Evolutionary conservation across 2,113 vertebrate species (phyloP).

Genomic region (Mugil cephalus): DNA sequence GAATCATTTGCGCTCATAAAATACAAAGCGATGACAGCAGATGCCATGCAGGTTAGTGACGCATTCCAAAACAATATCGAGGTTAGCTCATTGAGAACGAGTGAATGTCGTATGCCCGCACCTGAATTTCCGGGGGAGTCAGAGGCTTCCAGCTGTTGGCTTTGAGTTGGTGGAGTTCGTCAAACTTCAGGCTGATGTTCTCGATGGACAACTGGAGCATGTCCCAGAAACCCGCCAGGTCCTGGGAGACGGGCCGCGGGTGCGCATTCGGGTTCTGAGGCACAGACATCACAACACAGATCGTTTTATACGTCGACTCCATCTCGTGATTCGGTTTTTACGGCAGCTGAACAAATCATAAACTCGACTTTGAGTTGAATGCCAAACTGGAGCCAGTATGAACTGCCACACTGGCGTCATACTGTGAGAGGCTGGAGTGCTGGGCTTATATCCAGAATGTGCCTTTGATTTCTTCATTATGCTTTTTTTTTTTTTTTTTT

Average conservation of each 20-base stretch:
- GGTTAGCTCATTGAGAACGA: constrained; percentile 1
- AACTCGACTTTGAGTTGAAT: background rate
- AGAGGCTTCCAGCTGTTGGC: constrained; percentile 99
- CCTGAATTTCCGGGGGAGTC: constrained; percentile 96
- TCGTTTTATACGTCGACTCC: background rate
- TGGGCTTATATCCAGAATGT: background rate
- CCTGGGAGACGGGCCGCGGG: constrained; percentile 95
- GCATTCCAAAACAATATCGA: constrained; percentile 49
- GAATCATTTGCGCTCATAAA: constrained; percentile 16
- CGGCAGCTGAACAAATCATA: background rate
- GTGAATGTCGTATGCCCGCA: constrained; percentile 60
- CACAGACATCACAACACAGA: constrained; percentile 24
- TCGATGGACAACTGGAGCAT: constrained; percentile 99
- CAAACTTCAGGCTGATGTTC: constrained; percentile 99
- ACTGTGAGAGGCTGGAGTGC: background rate
- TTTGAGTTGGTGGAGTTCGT: constrained; percentile 99
- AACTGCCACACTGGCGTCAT: background rate
- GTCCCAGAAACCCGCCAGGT: constrained; percentile 99
- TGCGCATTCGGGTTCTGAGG: constrained; percentile 94
- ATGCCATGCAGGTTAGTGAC: constrained; percentile 62
- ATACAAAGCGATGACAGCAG: constrained; percentile 25
- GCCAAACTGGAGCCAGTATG: background rate
- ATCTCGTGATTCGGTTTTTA: background rate
- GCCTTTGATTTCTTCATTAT: background rate
- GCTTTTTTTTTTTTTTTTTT: too few relatives aligned